A percentile compares a stretch with the other conserved stretches of the same genome.
Evolutionary conservation across 2,797 vertebrate species (phyloP).

Genomic region (Uromys caudimaculatus): DNA sequence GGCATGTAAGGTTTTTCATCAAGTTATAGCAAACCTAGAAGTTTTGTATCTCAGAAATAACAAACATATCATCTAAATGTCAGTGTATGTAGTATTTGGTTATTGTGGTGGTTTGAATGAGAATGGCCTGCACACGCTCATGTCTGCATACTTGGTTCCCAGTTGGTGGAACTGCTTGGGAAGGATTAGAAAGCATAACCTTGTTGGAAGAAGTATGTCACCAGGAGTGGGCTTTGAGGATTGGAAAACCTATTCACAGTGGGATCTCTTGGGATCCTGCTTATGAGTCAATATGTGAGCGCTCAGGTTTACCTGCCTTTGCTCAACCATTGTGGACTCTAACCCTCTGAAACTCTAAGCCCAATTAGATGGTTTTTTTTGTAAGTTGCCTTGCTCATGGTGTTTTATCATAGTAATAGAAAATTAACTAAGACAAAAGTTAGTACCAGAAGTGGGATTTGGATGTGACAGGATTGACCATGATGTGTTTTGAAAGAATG

Average conservation of each 20-base stretch:
- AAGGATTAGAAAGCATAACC: background rate
- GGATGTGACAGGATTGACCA: background rate
- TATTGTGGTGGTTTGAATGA: background rate
- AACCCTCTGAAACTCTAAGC: background rate
- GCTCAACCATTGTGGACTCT: background rate
- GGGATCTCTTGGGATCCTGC: background rate
- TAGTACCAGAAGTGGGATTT: background rate
- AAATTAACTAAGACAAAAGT: background rate
- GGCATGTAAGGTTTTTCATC: background rate
- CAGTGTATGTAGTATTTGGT: background rate
- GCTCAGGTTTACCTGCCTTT: background rate
- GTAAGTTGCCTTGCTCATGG: background rate
- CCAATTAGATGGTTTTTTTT: background rate
- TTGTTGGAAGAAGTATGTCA: background rate
- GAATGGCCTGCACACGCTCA: background rate
- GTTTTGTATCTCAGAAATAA: background rate
- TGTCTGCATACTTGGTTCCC: background rate
- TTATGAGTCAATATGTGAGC: background rate
- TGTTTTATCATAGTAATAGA: background rate
- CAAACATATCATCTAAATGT: background rate
- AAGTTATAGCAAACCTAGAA: background rate
- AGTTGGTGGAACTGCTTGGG: background rate
- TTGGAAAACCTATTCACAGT: background rate
- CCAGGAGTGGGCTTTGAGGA: background rate
- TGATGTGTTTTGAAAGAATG: background rate